Evolutionary conservation across 2,888 invertebrate species (phyloP).

Genomic region (Catocala sponsa): DNA sequence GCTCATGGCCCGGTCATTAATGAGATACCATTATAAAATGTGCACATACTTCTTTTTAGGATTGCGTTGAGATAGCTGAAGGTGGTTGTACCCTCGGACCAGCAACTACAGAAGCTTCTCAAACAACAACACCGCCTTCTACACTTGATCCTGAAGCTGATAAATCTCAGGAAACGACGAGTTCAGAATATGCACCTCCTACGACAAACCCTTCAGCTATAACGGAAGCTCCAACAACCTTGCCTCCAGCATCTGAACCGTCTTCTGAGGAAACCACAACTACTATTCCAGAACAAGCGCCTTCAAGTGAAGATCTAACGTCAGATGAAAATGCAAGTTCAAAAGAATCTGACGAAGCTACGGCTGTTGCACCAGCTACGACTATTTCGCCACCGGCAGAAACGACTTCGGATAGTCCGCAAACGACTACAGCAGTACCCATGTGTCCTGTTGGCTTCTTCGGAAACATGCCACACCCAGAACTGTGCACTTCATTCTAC

Average conservation of each 20-base stretch:
- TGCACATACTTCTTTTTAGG: too few relatives aligned
- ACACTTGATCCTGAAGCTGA: too few relatives aligned
- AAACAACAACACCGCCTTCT: too few relatives aligned
- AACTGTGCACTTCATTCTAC: conserved; percentile 10
- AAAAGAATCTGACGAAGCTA: background rate
- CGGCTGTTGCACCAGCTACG: background rate
- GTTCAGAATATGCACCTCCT: background rate
- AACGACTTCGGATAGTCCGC: conserved; percentile 11
- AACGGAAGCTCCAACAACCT: background rate
- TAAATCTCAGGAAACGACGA: background rate
- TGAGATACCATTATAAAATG: too few relatives aligned
- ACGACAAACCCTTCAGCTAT: background rate
- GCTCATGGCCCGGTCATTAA: too few relatives aligned
- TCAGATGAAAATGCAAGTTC: background rate
- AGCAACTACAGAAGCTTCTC: too few relatives aligned
- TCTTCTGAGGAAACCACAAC: background rate
- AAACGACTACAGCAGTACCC: conserved; percentile 5
- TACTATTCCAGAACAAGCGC: too few relatives aligned
- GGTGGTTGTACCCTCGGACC: too few relatives aligned
- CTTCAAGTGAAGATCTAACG: background rate
- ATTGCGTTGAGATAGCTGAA: too few relatives aligned
- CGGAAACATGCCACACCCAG: conserved; percentile 35
- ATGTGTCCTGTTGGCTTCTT: conserved; percentile 29
- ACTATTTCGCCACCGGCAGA: background rate
- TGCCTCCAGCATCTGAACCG: background rate